Conservation (phyloP, 2,113 vertebrate genomes). For the Mola mola region DNA sequence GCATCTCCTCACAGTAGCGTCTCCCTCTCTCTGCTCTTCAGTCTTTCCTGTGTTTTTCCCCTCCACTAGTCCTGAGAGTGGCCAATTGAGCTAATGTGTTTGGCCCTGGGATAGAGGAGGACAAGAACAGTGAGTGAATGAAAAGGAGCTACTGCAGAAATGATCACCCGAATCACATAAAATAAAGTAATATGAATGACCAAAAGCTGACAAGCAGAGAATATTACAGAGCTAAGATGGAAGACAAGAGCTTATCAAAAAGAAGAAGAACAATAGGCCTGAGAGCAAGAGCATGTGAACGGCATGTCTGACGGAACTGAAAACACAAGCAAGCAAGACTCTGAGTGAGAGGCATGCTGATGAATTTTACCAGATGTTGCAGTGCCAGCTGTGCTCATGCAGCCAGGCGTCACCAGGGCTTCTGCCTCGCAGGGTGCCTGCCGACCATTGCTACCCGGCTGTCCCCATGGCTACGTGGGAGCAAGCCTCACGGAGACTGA, state of each 20-base stretch:
- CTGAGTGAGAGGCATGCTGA: slow-evolving; percentile 31
- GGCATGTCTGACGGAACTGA: slow-evolving; percentile 29
- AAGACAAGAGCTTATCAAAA: background rate
- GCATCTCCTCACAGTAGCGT: slow-evolving; percentile 13
- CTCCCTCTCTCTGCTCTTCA: slow-evolving; percentile 9
- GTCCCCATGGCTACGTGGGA: slow-evolving; percentile 59
- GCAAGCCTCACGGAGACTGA: slow-evolving; percentile 50
- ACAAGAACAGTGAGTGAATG: slow-evolving; percentile 28
- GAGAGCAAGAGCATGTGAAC: slow-evolving; percentile 12
- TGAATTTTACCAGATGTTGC: slow-evolving; percentile 74
- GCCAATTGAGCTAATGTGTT: slow-evolving; percentile 56
- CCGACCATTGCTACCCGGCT: slow-evolving; percentile 62
- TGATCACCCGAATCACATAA: slow-evolving; percentile 4
- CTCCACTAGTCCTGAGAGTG: slow-evolving; percentile 47
- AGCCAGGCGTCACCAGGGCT: slow-evolving; percentile 62
- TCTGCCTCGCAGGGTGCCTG: slow-evolving; percentile 56
- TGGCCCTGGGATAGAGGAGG: slow-evolving; percentile 48
- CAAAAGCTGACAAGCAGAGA: slow-evolving; percentile 8
- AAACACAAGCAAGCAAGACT: slow-evolving; percentile 51
- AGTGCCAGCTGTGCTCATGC: slow-evolving; percentile 73
- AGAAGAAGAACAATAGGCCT: slow-evolving; percentile 22
- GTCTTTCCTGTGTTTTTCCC: slow-evolving; percentile 37
- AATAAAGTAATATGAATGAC: slow-evolving; percentile 7
- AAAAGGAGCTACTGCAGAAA: slow-evolving; percentile 28
- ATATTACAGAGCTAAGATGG: slow-evolving; percentile 6